Percentiles rank a stretch among this genome's conserved stretches.
phyloP scores from a whole-genome alignment of 2,797 vertebrate species.

The Ctenosaura bakeri region DNA sequence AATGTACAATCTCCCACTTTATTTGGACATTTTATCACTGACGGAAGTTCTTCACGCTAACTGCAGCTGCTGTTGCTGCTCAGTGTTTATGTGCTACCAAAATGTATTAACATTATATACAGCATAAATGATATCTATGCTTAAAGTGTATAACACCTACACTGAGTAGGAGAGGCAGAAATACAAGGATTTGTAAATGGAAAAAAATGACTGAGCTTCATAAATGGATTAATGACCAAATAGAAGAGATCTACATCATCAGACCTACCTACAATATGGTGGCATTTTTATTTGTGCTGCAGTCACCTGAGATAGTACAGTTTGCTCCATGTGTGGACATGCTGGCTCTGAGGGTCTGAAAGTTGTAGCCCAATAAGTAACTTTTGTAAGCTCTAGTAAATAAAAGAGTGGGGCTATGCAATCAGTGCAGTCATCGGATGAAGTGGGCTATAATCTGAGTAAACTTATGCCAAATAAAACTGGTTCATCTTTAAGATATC shows the following conservation, averaged over 20 bases:
- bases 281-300: neutral
- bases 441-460: too few species aligned
- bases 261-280: too few species aligned
- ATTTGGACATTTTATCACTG: neutral
- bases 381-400: neutral
- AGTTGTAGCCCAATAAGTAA: neutral
- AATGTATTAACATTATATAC: neutral
- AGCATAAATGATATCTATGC: neutral
- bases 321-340: too few species aligned
- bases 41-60: neutral
- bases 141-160: neutral
- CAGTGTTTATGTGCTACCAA: neutral
- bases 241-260: neutral
- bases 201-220: neutral
- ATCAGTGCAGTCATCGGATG: too few species aligned
- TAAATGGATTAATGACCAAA: neutral
- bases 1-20: neutral
- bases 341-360: too few species aligned
- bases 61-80: neutral
- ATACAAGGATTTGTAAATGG: neutral
- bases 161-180: neutral
- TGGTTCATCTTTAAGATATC: too few species aligned
- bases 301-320: neutral
- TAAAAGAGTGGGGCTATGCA: neutral
- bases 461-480: too few species aligned